phyloP scores from a whole-genome alignment of 2,888 invertebrate genomes.

The Chorisops tibialis region DNA sequence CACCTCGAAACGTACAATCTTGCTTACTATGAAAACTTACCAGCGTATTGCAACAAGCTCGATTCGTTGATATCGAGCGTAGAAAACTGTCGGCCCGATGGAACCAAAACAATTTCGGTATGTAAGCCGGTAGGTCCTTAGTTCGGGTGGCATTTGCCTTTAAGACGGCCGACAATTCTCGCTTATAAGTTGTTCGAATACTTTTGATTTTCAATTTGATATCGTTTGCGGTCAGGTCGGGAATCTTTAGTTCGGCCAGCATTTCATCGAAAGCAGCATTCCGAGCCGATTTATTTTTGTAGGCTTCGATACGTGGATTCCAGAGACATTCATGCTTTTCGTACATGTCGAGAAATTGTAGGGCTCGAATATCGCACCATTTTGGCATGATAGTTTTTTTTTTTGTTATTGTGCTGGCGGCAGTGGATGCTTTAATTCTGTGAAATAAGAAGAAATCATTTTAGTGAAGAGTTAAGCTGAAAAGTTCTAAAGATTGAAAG shows the following conservation, averaged over 20 bases:
- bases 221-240: slow-evolving; percentile 42
- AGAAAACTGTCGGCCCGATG: slow-evolving; percentile 43
- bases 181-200: slow-evolving; percentile 48
- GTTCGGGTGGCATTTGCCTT: slow-evolving; percentile 35
- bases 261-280: slow-evolving; percentile 44
- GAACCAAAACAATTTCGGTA: slow-evolving; percentile 46
- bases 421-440: too few species aligned
- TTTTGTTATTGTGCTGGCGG: too few species aligned
- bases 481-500: too few species aligned
- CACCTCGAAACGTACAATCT: too few species aligned
- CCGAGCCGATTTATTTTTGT: slow-evolving; percentile 43
- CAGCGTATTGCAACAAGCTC: background rate
- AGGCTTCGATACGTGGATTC: slow-evolving; percentile 42
- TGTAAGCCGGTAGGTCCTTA: slow-evolving; percentile 34
- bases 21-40: background rate
- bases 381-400: slow-evolving; percentile 42
- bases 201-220: slow-evolving; percentile 49
- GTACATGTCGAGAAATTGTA: slow-evolving; percentile 45
- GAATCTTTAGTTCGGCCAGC: slow-evolving; percentile 42
- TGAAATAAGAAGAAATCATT: too few species aligned
- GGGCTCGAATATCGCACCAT: slow-evolving; percentile 41
- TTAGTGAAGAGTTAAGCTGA: too few species aligned
- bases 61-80: slow-evolving; percentile 39
- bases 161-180: slow-evolving; percentile 43
- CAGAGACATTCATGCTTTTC: slow-evolving; percentile 45